A percentile compares a stretch with the other conserved stretches of the same genome.
phyloP scores from a whole-genome alignment of 2,888 invertebrate genomes.

The Dascillus cervinus region DNA sequence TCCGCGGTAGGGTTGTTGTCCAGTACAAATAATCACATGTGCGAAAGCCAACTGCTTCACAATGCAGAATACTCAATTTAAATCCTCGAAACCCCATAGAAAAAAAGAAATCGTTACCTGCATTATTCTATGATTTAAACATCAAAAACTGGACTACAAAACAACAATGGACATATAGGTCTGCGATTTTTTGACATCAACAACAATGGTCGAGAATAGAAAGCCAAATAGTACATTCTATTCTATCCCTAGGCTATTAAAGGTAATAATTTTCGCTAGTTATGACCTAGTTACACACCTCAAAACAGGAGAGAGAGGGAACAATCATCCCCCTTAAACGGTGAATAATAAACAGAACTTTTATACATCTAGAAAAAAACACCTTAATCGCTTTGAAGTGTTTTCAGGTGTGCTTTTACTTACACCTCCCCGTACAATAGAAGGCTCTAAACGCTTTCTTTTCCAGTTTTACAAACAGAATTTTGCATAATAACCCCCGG shows the following conservation, averaged over 20 bases:
- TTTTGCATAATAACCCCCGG: slow-evolving; percentile 3
- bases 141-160: slow-evolving; percentile 9
- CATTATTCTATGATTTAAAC: slow-evolving; percentile 14
- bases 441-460: slow-evolving; percentile 21
- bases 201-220: slow-evolving; percentile 15
- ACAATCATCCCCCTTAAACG: slow-evolving; percentile 24
- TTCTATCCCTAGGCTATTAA: slow-evolving; percentile 22
- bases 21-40: too few species aligned
- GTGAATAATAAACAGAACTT: slow-evolving; percentile 23
- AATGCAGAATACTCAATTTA: too few species aligned
- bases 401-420: slow-evolving; percentile 40
- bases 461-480: slow-evolving; percentile 16
- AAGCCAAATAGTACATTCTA: slow-evolving; percentile 20
- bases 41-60: too few species aligned
- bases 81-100: too few species aligned
- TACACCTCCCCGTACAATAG: slow-evolving; percentile 33
- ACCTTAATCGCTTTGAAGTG: slow-evolving; percentile 41
- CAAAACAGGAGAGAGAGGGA: slow-evolving; percentile 15
- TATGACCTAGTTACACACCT: slow-evolving; percentile 13
- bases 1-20: too few species aligned
- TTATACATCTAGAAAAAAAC: slow-evolving; percentile 31
- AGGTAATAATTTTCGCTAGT: slow-evolving; percentile 17
- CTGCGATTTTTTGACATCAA: neutral
- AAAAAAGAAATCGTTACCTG: too few species aligned
- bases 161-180: slow-evolving; percentile 6